These are phyloP conservation scores for Tenualosa thibaudeaui DNA, from an alignment of 2,797 vertebrate species.

Conservation along the genomic window DNA sequence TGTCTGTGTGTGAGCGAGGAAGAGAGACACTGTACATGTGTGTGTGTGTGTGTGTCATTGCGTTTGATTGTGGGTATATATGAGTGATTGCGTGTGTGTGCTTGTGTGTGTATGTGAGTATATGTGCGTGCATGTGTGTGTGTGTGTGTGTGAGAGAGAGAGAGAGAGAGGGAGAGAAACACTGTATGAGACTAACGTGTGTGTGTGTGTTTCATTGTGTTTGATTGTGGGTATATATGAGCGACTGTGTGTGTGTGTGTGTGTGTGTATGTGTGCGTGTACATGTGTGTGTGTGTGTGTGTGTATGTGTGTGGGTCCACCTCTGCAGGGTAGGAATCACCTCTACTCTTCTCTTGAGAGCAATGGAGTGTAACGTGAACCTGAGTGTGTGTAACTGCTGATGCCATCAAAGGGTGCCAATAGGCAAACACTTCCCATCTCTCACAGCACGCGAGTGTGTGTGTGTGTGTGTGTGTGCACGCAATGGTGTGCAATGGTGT, in stretches of 20 bases:
- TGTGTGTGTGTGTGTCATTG: too few species aligned
- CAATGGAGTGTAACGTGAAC: slow-evolving; percentile 67
- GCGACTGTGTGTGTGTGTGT: neutral
- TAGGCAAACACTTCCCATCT: slow-evolving; percentile 43
- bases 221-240: neutral
- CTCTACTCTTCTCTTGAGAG: slow-evolving; percentile 38
- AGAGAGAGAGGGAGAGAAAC: neutral
- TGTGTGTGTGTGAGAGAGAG: neutral
- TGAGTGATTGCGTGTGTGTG: neutral
- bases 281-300: neutral
- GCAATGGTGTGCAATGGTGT: neutral
- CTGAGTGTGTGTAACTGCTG: slow-evolving; percentile 64
- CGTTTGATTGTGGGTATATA: too few species aligned
- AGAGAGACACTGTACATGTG: too few species aligned
- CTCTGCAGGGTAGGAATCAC: slow-evolving; percentile 44
- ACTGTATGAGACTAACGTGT: neutral
- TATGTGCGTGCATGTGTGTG: neutral
- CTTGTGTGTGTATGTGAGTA: neutral
- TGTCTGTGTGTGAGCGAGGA: too few species aligned
- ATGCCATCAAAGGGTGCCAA: slow-evolving; percentile 70
- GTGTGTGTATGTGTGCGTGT: too few species aligned
- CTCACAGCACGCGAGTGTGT: neutral
- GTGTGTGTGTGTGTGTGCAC: neutral
- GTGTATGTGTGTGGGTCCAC: neutral
- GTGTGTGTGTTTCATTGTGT: neutral